Evolutionary conservation across 2,888 invertebrate genomes (phyloP), one percentile per base, ranked within the genome.

Genomic region (Latrodectus hesperus): DNA sequence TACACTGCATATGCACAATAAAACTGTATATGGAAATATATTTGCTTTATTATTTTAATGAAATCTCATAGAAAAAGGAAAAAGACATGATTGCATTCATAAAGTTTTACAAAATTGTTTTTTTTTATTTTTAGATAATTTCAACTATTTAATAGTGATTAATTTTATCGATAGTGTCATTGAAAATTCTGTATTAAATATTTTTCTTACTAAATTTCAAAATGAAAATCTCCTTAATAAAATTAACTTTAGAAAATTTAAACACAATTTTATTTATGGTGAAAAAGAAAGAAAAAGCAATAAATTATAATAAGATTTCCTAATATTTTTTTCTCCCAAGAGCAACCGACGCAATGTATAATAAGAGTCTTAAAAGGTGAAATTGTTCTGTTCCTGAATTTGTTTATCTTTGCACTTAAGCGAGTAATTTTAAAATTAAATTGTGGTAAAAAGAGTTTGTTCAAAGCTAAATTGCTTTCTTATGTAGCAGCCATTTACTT

Each of bases 371-470:
- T 12, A 12, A 60, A 11, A 12, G 12, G 60, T 14, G 72, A 72
- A 71, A 72, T 72, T 72, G 14, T 16, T 64, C 16, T 51, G 55
- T 60, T 16, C 4, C 53, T 55, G 10, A n/a, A 9, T 1, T 12
- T 49, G 80, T 80, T 80, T 72, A 71, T 52, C 72, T 80, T 80
- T 80, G 71, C 71, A 80, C 49, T 80, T 80, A 80, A 38, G 68
- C 16, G 4, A 9, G 16, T 10, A 52, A 60, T 17, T 22, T 60
- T 64, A 52, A 72, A 72, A 80, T 80, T 80, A 80, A 80, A 80
- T 80, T 80, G 71, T 80, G 71, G 26, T 49, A 51, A 55, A n/a
- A 60, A 60, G 80, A 17, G 60, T 38, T 55, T 22, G 51, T n/a
- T 22, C 22, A 67, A 67, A 2, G 17, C 38, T 49, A 72, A 80